Evolutionary conservation across 2,797 vertebrate genomes (phyloP).

Genomic region (Danio aesculapii): DNA sequence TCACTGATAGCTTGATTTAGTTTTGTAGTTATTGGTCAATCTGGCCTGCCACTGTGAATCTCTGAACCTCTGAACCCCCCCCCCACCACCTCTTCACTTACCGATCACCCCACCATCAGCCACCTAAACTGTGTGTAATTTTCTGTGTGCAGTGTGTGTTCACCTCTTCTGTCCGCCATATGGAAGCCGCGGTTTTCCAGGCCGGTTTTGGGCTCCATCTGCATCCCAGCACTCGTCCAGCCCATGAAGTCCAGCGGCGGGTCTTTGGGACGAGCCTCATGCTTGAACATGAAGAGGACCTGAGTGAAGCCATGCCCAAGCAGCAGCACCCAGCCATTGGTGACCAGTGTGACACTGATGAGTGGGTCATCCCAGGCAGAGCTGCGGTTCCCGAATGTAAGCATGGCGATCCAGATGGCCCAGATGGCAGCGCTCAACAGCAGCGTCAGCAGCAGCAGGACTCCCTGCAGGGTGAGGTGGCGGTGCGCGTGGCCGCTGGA

Average conservation of each 20-base stretch:
- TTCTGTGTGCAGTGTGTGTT: not conserved
- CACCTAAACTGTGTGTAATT: too few relatives aligned
- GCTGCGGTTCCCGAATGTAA: slow-evolving; percentile 70
- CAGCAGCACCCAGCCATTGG: slow-evolving; percentile 90
- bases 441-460: slow-evolving; percentile 79
- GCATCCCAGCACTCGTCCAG: slow-evolving; percentile 70
- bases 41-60: too few relatives aligned
- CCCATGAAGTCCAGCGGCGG: slow-evolving; percentile 70
- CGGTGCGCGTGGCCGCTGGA: slow-evolving; percentile 55
- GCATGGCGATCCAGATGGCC: slow-evolving; percentile 89
- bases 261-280: slow-evolving; percentile 63
- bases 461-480: slow-evolving; percentile 69
- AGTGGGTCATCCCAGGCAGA: slow-evolving; percentile 88
- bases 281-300: slow-evolving; percentile 80
- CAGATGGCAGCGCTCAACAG: slow-evolving; percentile 85
- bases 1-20: too few relatives aligned
- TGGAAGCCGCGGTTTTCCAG: slow-evolving; percentile 85
- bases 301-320: slow-evolving; percentile 83
- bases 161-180: slow-evolving; percentile 69
- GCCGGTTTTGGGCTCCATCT: slow-evolving; percentile 71
- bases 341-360: slow-evolving; percentile 83
- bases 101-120: too few relatives aligned
- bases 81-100: too few relatives aligned
- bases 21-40: too few relatives aligned
- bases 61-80: too few relatives aligned